A percentile compares a stretch with the other conserved stretches of the same genome.
These are phyloP conservation scores for Hypomecis atomaria DNA, from an alignment of 2,888 invertebrate genomes.

Conservation along the genomic window DNA sequence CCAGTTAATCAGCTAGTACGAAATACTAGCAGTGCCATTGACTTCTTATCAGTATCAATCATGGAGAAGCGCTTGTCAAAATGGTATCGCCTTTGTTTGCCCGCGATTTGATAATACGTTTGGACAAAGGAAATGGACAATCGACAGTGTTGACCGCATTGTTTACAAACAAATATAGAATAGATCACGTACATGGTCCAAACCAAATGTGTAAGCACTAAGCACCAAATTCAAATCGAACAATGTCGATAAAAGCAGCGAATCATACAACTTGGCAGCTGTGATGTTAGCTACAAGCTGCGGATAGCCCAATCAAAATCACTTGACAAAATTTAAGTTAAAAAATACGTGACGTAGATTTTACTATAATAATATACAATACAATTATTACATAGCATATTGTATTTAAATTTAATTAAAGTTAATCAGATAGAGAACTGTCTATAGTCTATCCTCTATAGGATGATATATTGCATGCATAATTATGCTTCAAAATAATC, in stretches of 20 bases:
- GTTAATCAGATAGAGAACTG: too few relatives aligned
- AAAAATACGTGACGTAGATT: too few relatives aligned
- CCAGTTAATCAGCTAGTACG: not conserved
- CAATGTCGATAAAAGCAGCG: not conserved
- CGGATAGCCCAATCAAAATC: too few relatives aligned
- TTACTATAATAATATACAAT: too few relatives aligned
- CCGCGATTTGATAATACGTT: slow-evolving; percentile 10
- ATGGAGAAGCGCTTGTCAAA: slow-evolving; percentile 26
- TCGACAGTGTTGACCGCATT: slow-evolving; percentile 14
- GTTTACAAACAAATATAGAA: slow-evolving; percentile 18
- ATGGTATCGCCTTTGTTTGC: slow-evolving; percentile 27
- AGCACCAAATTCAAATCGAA: not conserved
- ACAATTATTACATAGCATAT: too few relatives aligned
- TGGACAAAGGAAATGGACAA: slow-evolving; percentile 20
- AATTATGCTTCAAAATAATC: too few relatives aligned
- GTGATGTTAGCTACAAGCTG: too few relatives aligned
- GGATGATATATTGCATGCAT: too few relatives aligned
- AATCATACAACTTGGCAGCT: too few relatives aligned
- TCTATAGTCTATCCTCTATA: too few relatives aligned
- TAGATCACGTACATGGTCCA: not conserved
- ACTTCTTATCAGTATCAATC: slow-evolving; percentile 28
- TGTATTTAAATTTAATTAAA: too few relatives aligned
- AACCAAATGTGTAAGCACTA: not conserved
- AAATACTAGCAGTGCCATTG: slow-evolving; percentile 17
- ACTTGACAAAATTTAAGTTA: too few relatives aligned